Percentiles rank a stretch among this genome's conserved stretches.
Conservation (phyloP, 2,888 invertebrate species). For the Xestia sexstrigata region DNA sequence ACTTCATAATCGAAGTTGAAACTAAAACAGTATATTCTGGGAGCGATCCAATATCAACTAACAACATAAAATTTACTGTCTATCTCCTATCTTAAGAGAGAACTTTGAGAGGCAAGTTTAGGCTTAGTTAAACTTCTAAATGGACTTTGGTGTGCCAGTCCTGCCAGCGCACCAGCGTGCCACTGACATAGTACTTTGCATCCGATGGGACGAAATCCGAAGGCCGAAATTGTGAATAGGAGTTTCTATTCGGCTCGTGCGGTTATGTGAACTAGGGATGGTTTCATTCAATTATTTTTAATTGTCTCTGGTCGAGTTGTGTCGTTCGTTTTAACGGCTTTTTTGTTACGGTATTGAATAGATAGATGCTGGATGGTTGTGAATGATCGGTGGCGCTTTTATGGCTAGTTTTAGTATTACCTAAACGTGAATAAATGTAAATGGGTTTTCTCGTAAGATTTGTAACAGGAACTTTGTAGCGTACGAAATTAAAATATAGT, state of each 20-base stretch:
- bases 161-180: conserved; percentile 34
- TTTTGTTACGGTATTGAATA: conserved; percentile 9
- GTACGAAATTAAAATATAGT: background rate
- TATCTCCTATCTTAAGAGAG: conserved; percentile 47
- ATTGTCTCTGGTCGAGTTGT: conserved; percentile 40
- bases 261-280: conserved; percentile 38
- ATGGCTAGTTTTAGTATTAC: background rate
- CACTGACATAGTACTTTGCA: conserved; percentile 53
- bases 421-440: background rate
- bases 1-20: conserved; percentile 53
- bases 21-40: conserved; percentile 52
- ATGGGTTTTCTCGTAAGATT: background rate
- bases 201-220: conserved; percentile 35
- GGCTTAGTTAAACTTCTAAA: conserved; percentile 58
- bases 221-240: conserved; percentile 35
- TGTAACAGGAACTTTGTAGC: background rate
- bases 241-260: conserved; percentile 38
- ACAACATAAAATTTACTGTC: conserved; percentile 51
- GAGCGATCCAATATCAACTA: conserved; percentile 45
- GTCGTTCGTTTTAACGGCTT: conserved; percentile 14
- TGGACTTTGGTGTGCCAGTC: conserved; percentile 52
- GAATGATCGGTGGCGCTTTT: background rate
- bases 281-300: conserved; percentile 61
- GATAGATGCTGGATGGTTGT: background rate
- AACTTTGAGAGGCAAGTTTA: conserved; percentile 49